Evolutionary conservation across 2,797 vertebrate species (phyloP).

Genomic region (Leptodactylus fallax): DNA sequence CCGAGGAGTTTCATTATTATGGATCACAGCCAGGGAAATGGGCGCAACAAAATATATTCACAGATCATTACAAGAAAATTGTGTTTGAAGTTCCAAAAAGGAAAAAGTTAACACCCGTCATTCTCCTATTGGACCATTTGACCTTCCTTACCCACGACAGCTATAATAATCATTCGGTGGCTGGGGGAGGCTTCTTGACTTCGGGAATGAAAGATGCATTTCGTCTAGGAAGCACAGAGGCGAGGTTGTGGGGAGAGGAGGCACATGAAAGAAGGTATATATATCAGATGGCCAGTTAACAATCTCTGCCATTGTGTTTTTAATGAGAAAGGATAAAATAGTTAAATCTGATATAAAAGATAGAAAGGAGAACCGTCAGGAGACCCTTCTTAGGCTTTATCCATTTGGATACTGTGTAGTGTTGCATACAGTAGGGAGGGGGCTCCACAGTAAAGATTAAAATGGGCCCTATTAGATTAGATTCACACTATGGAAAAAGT

Average conservation of each 20-base stretch:
- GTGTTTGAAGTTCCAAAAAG: slow-evolving; percentile 20
- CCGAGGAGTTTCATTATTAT: slow-evolving; percentile 39
- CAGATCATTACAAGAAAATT: slow-evolving; percentile 7
- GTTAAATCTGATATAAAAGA: neutral
- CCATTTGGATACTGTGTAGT: neutral
- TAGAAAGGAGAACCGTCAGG: slow-evolving; percentile 16
- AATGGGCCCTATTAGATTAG: no score
- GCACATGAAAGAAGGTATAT: neutral
- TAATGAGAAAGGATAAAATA: neutral
- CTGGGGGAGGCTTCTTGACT: neutral
- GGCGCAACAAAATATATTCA: slow-evolving; percentile 31
- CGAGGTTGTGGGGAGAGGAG: neutral
- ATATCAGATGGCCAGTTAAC: neutral
- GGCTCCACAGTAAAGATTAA: no score
- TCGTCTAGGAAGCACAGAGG: neutral
- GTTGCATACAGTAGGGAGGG: no score
- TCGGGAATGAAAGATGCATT: neutral
- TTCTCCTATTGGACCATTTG: neutral
- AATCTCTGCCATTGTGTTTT: neutral
- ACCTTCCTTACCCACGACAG: slow-evolving; percentile 7
- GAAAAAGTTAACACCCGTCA: slow-evolving; percentile 27
- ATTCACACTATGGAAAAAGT: no score
- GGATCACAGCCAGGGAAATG: slow-evolving; percentile 16
- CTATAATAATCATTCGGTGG: neutral
- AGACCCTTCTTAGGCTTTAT: neutral